Base-by-base conservation (phyloP, 2,113 vertebrate genomes). In the Crotalus viridis region DNA sequence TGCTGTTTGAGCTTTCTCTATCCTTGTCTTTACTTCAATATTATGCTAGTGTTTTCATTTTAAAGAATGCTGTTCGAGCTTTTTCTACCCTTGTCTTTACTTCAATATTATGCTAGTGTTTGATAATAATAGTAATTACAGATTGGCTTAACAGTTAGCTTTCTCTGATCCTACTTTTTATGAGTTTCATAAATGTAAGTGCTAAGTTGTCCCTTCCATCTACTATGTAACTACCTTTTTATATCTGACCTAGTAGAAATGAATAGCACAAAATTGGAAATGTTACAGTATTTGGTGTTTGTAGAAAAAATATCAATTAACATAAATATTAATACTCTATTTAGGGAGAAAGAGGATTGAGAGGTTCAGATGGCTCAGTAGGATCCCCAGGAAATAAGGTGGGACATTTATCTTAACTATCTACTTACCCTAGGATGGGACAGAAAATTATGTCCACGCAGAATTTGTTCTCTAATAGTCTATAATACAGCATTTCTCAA, bases 341-440 rank as follows among this genome's bases (percentile, higher is more conserved):
- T 54, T 22, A 97, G 97, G 95, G 95, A 9, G 92, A 94, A 94
- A 95, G 91, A 96, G 97, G 97, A 89, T 59, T 3, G 51, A 91
- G 88, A 28, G 96, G 96, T 0, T 28, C 48, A 74, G 81, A 85
- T 0, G 97, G 97, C 3, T 90, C 39, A n/a, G 90, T 92, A 55
- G 97, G 97, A 90, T 94, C 89, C 26, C 9, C 88, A 64, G 95
- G 93, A 90, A 93, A 55, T 19, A 94, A 0, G 3, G 97, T 97
- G 96, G 96, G 96, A 93, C n/a, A 43, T 33, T 74, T 43, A 92
- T 89, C 4, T 51, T 51, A 10, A 43, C 24, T 12, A 15, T 5
- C 85, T 87, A 52, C 15, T n/a, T 74, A 26, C 24, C n/a, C n/a
- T 59, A 8, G 33, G 19, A 74, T 43, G 43, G 13, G 15, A 17